These are phyloP conservation scores for Gandaritis pyraliata DNA, from an alignment of 2,888 invertebrate species.

Conservation along the genomic window DNA sequence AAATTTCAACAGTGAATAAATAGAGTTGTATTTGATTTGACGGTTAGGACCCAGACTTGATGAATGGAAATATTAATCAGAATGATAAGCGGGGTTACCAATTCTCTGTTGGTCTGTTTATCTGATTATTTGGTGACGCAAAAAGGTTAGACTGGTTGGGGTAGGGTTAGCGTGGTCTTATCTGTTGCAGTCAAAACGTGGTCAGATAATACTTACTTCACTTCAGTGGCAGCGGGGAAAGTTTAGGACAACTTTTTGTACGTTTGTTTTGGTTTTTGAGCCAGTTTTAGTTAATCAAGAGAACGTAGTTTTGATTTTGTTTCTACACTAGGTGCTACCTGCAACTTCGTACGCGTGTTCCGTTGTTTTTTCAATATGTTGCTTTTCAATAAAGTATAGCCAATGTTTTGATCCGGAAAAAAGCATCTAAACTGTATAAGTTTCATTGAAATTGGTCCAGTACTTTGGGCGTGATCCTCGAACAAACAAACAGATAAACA, in stretches of 20 bases:
- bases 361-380: too few relatives aligned
- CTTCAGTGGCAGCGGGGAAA: conserved; percentile 28
- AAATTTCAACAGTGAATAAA: conserved; percentile 11
- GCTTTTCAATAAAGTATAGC: too few relatives aligned
- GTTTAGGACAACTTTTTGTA: conserved; percentile 17
- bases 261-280: background rate
- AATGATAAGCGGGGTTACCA: conserved; percentile 49
- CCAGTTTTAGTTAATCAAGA: background rate
- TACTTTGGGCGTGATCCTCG: too few relatives aligned
- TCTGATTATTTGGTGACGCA: conserved; percentile 51
- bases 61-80: conserved; percentile 62
- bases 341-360: too few relatives aligned
- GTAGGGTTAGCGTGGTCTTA: conserved; percentile 53
- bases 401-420: too few relatives aligned
- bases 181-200: conserved; percentile 46
- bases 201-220: conserved; percentile 45
- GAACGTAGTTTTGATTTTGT: too few relatives aligned
- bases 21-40: conserved; percentile 30
- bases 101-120: conserved; percentile 52
- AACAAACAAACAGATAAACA: too few relatives aligned
- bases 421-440: too few relatives aligned
- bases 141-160: conserved; percentile 39
- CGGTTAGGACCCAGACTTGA: conserved; percentile 50
- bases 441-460: too few relatives aligned
- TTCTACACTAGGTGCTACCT: too few relatives aligned